Base-by-base conservation (phyloP, 1,140 invertebrate genomes). In the Hormaphis cornu region DNA sequence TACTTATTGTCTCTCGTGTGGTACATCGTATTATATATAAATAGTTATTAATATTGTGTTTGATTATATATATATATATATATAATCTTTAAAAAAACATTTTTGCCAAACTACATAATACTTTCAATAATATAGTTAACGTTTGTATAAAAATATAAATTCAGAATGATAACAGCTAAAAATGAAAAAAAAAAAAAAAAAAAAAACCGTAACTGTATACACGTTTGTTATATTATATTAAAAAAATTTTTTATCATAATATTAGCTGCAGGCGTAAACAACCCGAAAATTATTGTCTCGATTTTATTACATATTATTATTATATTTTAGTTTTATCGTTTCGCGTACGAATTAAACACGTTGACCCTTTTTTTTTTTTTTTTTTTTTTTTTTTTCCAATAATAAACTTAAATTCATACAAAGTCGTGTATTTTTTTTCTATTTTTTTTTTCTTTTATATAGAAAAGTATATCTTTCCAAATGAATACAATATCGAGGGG, bases 111-210 rank as follows among this genome's bases (percentile, higher is more conserved):
- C n/a, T 33, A 50, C 28, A 61, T 18, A 44, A 44, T 56, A 56
- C 37, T 24, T 35, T 6, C 9, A 9, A 5, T 44, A 40, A n/a
- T 40, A 53, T 37, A 53, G n/a, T 56, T 54, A 56, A 54, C 50
- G 30, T 70, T 70, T 54, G 18, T 44, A 70, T 53, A 54, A 70
- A 54, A 70, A 54, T 70, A 70, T 70, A 70, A 53, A 70, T 40
- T 54, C 37, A 50, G 37, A 28, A 40, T 59, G 69, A 58, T 71
- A 71, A 71, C 48, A 18, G 42, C 30, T 71, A 56, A 61, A 48
- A 35, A 66, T 22, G 37, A 30, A 37, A 66, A n/a, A n/a, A n/a
- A n/a, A n/a, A n/a, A n/a, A n/a, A n/a, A n/a, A n/a, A n/a, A n/a
- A n/a, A n/a, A n/a, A n/a, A n/a, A n/a, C n/a, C n/a, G n/a, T n/a